Percentiles rank a stretch among this genome's conserved stretches.
Evolutionary conservation across 2,797 vertebrate genomes (phyloP).

Genomic region (Enteromius treurensis): DNA sequence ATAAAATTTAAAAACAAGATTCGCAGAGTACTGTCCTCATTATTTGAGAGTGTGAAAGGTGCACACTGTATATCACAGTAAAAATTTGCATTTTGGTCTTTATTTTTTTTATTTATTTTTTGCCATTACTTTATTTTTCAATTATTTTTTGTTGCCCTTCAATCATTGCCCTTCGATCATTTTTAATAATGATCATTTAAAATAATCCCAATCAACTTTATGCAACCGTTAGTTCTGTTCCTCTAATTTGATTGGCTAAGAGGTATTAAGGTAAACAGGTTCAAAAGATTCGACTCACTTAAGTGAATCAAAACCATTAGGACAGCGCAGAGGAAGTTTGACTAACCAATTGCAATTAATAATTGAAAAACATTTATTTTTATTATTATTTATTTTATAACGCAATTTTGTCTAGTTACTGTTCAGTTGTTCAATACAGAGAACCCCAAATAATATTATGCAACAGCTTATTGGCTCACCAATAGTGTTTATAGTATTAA

Average conservation of each 20-base stretch:
- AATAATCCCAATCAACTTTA: background rate
- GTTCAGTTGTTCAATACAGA: background rate
- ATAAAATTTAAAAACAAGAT: slow-evolving; percentile 56
- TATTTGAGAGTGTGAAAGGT: background rate
- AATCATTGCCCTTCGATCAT: too few species aligned
- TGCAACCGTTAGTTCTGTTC: background rate
- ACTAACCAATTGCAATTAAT: background rate
- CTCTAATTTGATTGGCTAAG: background rate
- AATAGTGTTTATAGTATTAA: background rate
- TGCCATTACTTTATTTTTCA: too few species aligned
- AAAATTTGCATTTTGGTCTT: slow-evolving; percentile 7
- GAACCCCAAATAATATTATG: background rate
- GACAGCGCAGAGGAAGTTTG: background rate
- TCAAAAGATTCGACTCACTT: background rate
- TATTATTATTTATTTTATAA: background rate
- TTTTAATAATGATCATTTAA: background rate
- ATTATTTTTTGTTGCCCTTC: too few species aligned
- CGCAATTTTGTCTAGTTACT: background rate
- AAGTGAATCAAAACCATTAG: slow-evolving; percentile 8
- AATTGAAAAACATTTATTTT: background rate
- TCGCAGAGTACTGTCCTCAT: slow-evolving; percentile 6
- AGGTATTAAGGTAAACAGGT: background rate
- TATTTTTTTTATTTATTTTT: background rate
- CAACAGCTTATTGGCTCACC: background rate
- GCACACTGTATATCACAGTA: background rate